phyloP scores from a whole-genome alignment of 2,797 vertebrate species.

The Sphaeramia orbicularis region DNA sequence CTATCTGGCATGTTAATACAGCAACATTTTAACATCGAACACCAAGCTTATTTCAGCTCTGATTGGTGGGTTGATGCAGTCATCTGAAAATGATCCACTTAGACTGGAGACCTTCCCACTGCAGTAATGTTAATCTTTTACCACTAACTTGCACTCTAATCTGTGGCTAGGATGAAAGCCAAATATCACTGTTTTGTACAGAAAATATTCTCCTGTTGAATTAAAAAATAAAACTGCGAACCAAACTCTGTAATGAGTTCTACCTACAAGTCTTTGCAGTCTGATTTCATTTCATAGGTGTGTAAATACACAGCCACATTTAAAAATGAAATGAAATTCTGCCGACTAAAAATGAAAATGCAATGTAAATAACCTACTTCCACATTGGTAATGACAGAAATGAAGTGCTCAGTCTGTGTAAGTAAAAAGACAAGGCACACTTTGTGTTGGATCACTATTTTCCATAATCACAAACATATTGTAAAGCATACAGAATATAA shows the following conservation, averaged over 20 bases:
- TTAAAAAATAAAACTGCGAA: slow-evolving; percentile 12
- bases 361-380: slow-evolving; percentile 29
- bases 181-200: slow-evolving; percentile 49
- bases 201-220: slow-evolving; percentile 23
- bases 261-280: slow-evolving; percentile 2
- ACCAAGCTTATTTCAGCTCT: slow-evolving; percentile 42
- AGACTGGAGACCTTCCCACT: slow-evolving; percentile 65
- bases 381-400: slow-evolving; percentile 5
- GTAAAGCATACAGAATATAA: neutral
- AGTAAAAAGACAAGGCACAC: neutral
- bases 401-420: slow-evolving; percentile 7
- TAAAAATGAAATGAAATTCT: slow-evolving; percentile 49
- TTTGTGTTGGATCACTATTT: neutral
- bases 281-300: neutral
- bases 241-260: neutral
- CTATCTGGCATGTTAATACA: neutral
- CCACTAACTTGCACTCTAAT: slow-evolving; percentile 65
- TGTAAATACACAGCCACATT: slow-evolving; percentile 4
- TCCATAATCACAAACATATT: neutral
- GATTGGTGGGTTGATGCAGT: slow-evolving; percentile 55
- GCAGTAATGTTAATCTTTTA: slow-evolving; percentile 72
- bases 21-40: slow-evolving; percentile 6
- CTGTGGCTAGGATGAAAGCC: slow-evolving; percentile 47
- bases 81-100: slow-evolving; percentile 74
- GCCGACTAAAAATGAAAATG: slow-evolving; percentile 36